phyloP scores from a whole-genome alignment of 2,888 invertebrate genomes.

The Gastracanthus pulcherrimus region DNA sequence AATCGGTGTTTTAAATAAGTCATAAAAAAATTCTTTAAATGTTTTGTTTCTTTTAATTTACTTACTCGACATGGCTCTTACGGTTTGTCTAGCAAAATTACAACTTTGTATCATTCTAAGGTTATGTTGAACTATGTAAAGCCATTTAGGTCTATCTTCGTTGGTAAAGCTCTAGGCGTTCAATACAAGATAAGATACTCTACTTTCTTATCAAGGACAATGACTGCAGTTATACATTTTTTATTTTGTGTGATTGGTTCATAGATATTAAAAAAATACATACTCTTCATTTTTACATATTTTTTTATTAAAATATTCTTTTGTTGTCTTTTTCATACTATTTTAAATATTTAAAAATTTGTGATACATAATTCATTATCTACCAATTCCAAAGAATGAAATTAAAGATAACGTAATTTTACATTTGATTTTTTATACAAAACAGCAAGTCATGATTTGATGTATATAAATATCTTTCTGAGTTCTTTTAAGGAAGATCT shows the following conservation, averaged over 20 bases:
- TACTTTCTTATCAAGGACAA: slow-evolving; percentile 1
- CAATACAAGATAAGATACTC: slow-evolving; percentile 54
- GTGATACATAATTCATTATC: not conserved
- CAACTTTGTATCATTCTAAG: slow-evolving; percentile 63
- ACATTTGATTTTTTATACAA: not conserved
- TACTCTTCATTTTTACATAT: no score
- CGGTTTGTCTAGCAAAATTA: slow-evolving; percentile 58
- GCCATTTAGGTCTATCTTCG: no score
- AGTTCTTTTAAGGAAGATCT: no score
- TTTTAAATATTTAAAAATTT: not conserved
- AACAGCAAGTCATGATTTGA: not conserved
- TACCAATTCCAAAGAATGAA: not conserved
- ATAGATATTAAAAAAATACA: not conserved
- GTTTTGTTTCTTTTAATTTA: slow-evolving; percentile 18
- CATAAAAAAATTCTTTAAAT: not conserved
- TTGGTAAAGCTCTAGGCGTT: slow-evolving; percentile 22
- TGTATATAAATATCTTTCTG: not conserved
- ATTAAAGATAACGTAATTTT: not conserved
- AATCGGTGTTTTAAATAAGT: not conserved
- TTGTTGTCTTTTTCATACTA: not conserved
- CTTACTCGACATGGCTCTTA: slow-evolving; percentile 69
- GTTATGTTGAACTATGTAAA: slow-evolving; percentile 63
- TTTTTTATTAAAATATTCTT: slow-evolving; percentile 46
- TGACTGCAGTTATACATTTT: not conserved
- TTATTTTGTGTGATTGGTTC: not conserved